Evolutionary conservation across 2,113 vertebrate species (phyloP).

Genomic region (Neodontobutis hainanensis): DNA sequence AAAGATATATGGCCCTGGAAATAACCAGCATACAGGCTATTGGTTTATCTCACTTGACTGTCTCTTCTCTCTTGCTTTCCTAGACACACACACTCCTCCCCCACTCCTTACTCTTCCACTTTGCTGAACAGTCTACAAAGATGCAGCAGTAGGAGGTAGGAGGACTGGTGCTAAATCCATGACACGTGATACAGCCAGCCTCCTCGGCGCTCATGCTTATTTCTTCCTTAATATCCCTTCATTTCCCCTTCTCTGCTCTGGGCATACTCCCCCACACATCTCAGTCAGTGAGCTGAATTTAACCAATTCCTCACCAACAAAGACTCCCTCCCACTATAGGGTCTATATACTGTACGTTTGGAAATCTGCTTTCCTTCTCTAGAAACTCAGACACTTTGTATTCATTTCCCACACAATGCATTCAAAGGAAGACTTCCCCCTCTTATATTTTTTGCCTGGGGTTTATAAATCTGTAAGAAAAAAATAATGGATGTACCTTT

Average conservation of each 20-base stretch:
- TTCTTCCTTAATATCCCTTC: slow-evolving; percentile 73
- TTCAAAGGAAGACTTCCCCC: slow-evolving; percentile 11
- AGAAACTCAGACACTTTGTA: slow-evolving; percentile 7
- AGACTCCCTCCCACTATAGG: background rate
- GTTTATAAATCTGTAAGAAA: slow-evolving; percentile 44
- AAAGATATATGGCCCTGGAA: background rate
- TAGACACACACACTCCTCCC: slow-evolving; percentile 27
- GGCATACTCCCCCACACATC: slow-evolving; percentile 58
- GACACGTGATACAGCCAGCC: slow-evolving; percentile 66
- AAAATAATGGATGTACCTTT: slow-evolving; percentile 50
- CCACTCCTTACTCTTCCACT: slow-evolving; percentile 52
- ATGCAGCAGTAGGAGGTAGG: slow-evolving; percentile 57
- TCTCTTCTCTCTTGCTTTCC: slow-evolving; percentile 6
- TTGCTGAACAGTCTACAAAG: slow-evolving; percentile 56
- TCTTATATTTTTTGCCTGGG: slow-evolving; percentile 43
- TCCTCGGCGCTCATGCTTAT: slow-evolving; percentile 59
- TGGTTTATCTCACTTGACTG: slow-evolving; percentile 9
- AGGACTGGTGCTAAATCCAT: slow-evolving; percentile 62
- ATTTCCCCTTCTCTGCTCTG: slow-evolving; percentile 67
- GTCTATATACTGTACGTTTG: slow-evolving; percentile 2
- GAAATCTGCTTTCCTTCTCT: slow-evolving; percentile 21
- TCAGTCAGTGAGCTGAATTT: slow-evolving; percentile 60
- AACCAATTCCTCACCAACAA: slow-evolving; percentile 66
- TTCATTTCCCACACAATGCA: background rate
- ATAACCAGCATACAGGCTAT: slow-evolving; percentile 2